Conservation (phyloP, 2,888 invertebrate species). For the Trachelus stipa region DNA sequence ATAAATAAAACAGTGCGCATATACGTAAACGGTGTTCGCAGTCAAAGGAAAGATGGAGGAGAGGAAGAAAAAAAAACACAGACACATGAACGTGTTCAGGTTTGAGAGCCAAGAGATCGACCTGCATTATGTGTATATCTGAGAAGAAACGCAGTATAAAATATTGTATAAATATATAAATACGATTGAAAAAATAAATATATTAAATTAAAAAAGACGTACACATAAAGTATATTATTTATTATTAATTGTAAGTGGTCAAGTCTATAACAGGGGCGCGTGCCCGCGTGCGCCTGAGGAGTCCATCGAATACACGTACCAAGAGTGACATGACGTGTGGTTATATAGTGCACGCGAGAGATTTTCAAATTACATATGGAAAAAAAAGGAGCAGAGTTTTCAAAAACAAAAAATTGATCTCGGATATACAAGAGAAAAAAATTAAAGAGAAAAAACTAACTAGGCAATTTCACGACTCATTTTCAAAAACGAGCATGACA, state of each 20-base stretch:
- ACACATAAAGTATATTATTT: slow-evolving; percentile 60
- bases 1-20: not conserved
- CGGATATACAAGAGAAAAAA: not conserved
- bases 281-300: slow-evolving; percentile 14
- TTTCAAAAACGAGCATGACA: not conserved
- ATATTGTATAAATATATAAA: slow-evolving; percentile 67
- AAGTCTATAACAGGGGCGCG: slow-evolving; percentile 57
- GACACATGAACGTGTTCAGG: slow-evolving; percentile 12
- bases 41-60: slow-evolving; percentile 22
- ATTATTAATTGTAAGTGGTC: slow-evolving; percentile 52
- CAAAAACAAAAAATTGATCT: not conserved
- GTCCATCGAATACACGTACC: not conserved
- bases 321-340: not conserved
- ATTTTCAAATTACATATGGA: not conserved
- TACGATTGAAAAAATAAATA: slow-evolving; percentile 66
- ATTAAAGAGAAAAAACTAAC: not conserved
- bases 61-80: slow-evolving; percentile 14
- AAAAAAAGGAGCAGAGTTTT: not conserved
- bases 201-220: slow-evolving; percentile 65
- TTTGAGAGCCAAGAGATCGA: slow-evolving; percentile 65
- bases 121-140: slow-evolving; percentile 46
- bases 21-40: slow-evolving; percentile 25
- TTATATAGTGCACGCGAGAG: not conserved
- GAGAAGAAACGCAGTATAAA: slow-evolving; percentile 64
- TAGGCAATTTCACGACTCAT: not conserved